Base-by-base conservation (phyloP, 2,113 vertebrate genomes). In the Leiothrix lutea region DNA sequence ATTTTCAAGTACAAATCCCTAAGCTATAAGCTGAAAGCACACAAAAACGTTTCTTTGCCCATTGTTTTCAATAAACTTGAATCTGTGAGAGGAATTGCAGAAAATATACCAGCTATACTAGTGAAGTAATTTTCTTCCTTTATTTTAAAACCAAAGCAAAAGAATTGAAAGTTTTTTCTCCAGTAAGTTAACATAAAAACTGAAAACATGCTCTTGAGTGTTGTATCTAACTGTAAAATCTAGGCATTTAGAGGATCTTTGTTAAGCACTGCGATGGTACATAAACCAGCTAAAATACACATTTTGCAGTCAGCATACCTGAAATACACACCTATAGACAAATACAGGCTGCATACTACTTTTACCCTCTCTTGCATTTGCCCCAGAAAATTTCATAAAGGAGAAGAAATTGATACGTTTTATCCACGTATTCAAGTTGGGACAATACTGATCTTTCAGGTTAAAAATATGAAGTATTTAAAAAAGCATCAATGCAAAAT, bases 401-500 rank as follows among this genome's bases (percentile, higher is more conserved):
- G 14, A 44, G 26, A 9, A 86, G 36, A 82, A 83, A 91, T 24
- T 5, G 50, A 67, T 69, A 40, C 23, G 74, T 94, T 92, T 95
- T 82, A 89, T 47, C 53, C 18, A 60, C 2, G 4, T 75, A 84
- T 86, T 89, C 33, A 70, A 61, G 14, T 15, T 28, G 15, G 29
- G 51, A 78, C 18, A 88, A 57, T 5, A 77, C 29, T 78, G 71
- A 95, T 56, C 65, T 93, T 94, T 94, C 7, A 82, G 86, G 86
- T 91, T 79, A 96, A 62, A 92, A 87, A 89, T 65, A 84, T 3
- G 21, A 91, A 71, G 44, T 50, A 75, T 35, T 48, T 66, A 96
- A 95, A 91, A 44, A 92, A 56, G n/a, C 74, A 93, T 48, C 50
- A 48, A 79, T 6, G 29, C 42, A 94, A 94, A 96, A 94, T 35